Evolutionary conservation across 2,797 vertebrate genomes (phyloP).

Genomic region (Pipistrellus pygmaeus): DNA sequence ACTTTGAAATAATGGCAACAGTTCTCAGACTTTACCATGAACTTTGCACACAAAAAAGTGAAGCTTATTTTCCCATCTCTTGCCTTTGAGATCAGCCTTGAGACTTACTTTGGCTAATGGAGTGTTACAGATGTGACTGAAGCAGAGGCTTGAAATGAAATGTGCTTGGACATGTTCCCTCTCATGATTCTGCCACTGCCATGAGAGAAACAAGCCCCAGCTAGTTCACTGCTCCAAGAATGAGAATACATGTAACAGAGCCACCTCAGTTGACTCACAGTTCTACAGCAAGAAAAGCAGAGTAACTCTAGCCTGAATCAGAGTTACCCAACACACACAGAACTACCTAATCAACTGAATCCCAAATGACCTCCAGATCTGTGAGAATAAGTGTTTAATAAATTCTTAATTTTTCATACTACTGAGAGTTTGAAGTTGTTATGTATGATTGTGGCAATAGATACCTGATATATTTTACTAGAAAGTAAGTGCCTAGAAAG

Average conservation of each 20-base stretch:
- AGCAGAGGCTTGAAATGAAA: background rate
- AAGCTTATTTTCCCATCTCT: background rate
- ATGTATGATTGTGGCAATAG: background rate
- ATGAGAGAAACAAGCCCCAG: slow-evolving; percentile 27
- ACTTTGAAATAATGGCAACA: slow-evolving; percentile 1
- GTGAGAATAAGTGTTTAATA: slow-evolving; percentile 1
- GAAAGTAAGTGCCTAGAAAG: slow-evolving; percentile 46
- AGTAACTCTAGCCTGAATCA: background rate
- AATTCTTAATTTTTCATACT: slow-evolving; percentile 35
- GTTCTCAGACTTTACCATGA: slow-evolving; percentile 26
- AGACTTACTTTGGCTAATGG: slow-evolving; percentile 43
- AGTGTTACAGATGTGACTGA: slow-evolving; percentile 14
- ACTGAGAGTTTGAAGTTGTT: background rate
- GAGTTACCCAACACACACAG: background rate
- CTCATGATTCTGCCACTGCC: slow-evolving; percentile 3
- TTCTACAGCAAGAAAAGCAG: background rate
- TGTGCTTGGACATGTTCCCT: background rate
- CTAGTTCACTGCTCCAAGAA: background rate
- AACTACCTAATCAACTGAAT: slow-evolving; percentile 5
- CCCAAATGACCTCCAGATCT: background rate
- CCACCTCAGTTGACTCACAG: background rate
- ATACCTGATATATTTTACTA: background rate
- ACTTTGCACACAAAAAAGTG: background rate
- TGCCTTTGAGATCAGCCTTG: slow-evolving; percentile 6
- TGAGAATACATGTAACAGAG: slow-evolving; percentile 23